Conservation (phyloP, 2,797 vertebrate species). For the Microcaecilia unicolor region DNA sequence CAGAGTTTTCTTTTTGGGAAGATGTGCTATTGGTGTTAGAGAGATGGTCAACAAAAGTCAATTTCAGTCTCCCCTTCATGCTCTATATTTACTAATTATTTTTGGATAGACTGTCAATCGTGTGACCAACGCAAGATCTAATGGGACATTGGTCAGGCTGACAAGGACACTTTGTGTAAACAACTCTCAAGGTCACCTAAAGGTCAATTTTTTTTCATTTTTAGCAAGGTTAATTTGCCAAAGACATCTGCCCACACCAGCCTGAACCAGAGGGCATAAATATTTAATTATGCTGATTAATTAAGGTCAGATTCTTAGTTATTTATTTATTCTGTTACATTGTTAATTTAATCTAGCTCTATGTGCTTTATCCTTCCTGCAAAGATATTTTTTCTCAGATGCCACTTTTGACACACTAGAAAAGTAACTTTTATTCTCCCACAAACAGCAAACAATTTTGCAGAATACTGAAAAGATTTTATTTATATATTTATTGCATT, state of each 20-base stretch:
- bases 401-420: no score
- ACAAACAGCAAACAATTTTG: no score
- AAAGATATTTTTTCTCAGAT: no score
- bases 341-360: conserved; percentile 7
- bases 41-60: no score
- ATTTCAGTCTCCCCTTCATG: no score
- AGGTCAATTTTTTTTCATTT: conserved; percentile 9
- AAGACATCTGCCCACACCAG: conserved; percentile 3
- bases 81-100: no score
- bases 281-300: conserved; percentile 17
- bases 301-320: conserved; percentile 15
- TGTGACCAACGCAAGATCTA: background rate
- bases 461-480: no score
- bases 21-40: no score
- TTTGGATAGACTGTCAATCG: conserved; percentile 13
- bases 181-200: conserved; percentile 9
- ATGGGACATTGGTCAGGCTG: background rate
- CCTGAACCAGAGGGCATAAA: conserved; percentile 1
- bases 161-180: conserved; percentile 5
- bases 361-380: no score
- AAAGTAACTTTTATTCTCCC: no score
- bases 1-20: no score
- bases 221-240: conserved; percentile 7
- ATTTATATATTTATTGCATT: no score
- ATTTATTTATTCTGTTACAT: conserved; percentile 4